These are phyloP conservation scores for Solen grandis DNA, from an alignment of 1,140 invertebrate genomes.

Conservation along the genomic window DNA sequence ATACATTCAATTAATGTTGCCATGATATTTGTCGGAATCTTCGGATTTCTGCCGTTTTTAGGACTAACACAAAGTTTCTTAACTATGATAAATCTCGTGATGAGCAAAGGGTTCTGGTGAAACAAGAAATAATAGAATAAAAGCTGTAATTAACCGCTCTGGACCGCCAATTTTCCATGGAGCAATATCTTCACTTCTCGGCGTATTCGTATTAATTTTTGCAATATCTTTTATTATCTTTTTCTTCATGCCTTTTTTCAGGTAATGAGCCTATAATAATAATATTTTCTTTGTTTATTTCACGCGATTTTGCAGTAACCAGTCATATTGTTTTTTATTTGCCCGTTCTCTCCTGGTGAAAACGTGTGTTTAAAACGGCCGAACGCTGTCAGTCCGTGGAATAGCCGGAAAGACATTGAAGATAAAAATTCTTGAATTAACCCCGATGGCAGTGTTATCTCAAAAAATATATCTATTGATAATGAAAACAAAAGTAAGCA, in stretches of 20 bases:
- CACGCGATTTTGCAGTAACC: constrained; percentile 96
- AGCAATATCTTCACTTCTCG: constrained; percentile 95
- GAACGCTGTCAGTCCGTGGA: no score
- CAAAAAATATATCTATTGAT: no score
- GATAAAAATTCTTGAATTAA: no score
- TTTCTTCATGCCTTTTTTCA: constrained; percentile 99
- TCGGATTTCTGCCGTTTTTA: constrained; percentile 98
- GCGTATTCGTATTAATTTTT: constrained; percentile 91
- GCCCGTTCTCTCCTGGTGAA: no score
- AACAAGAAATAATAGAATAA: constrained; percentile 86
- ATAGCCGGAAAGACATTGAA: no score
- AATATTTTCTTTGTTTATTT: constrained; percentile 95
- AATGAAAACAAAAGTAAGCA: no score
- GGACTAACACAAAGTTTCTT: constrained; percentile 97
- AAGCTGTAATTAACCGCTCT: constrained; percentile 92
- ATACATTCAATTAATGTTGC: constrained; percentile 97
- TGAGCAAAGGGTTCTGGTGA: constrained; percentile 96
- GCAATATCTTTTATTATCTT: constrained; percentile 97
- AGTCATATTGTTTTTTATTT: constrained; percentile 89
- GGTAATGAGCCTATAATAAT: constrained; percentile 98
- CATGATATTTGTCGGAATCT: constrained; percentile 97
- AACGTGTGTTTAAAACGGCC: no score
- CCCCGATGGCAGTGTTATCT: no score
- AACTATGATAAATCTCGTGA: constrained; percentile 99
- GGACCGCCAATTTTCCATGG: constrained; percentile 97